Evolutionary conservation across 2,888 invertebrate species (phyloP), one percentile per base, ranked within the genome.

Genomic region (Neocrepidodera transversa): DNA sequence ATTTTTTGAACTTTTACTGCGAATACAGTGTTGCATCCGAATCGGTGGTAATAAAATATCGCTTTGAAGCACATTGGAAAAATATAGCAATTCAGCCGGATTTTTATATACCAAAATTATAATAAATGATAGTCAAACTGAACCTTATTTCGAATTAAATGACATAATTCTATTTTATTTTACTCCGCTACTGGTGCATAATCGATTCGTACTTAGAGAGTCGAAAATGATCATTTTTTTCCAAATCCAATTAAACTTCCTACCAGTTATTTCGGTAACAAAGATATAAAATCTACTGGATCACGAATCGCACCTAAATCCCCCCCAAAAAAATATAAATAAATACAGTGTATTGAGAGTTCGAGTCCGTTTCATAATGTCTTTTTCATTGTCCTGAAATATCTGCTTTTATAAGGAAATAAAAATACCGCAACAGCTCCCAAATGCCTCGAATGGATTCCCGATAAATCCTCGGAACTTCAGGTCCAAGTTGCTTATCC

Each of bases 371-470:
- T 45, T 43, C 53, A 18, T 53, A 53, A 53, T 53, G 53, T 53
- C 43, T 53, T 18, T 53, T 53, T 43, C 53, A 53, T 43, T 53
- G 53, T 53, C 43, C 53, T 13, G 53, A 23, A 43, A 53, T 53
- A 53, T 53, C 53, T 43, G 53, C 53, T 53, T n/a, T 53, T 53
- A 53, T 43, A 43, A 43, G 53, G 43, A 53, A 53, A 53, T 53
- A 53, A 53, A 53, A 53, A 53, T 30, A 53, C 53, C 53, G 42
- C 53, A 53, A 53, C 53, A 53, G 43, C 53, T 53, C 53, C 53
- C 53, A 43, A 53, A 53, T 43, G 53, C 43, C 43, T 53, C 43
- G 43, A 28, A 53, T 53, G 53, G 53, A 53, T 53, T 53, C 20
- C 53, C 43, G 13, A 53, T 53, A 53, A 53, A 53, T 53, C 43